Evolutionary conservation across 2,888 invertebrate genomes (phyloP), one percentile per base, ranked within the genome.

Genomic region (Aporophyla nigra): DNA sequence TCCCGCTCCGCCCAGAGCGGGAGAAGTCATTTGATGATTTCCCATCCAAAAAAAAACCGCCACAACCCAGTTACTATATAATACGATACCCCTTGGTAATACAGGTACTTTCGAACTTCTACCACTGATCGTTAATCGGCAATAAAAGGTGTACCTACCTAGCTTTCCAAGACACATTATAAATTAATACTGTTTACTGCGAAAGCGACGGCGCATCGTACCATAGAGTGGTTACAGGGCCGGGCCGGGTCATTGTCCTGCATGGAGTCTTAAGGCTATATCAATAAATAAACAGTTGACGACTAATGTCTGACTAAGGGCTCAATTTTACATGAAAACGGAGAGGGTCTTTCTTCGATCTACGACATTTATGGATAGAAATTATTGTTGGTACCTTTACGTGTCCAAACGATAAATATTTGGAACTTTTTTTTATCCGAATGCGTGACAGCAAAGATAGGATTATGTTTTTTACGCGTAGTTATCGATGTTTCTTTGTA

Each of bases 191-290:
- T 24, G 21, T 56, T 76, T 69, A n/a, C 63, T 51, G 72, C 56
- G 56, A 78, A 78, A 53, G 16, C 33, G 46, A 51, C 58, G 46
- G 56, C 58, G 63, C 56, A 33, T 27, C 63, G 63, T 33, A 58
- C 7, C 78, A 78, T 71, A 79, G 51, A 46, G 24, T 24, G 21
- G 46, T 46, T 46, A 27, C 1, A 80, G 56, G 63, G 33, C 53
- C 24, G 58, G 33, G 33, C 19, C 71, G 72, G 76, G 80, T 79
- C 77, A 79, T 58, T 72, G 63, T 54, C 71, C 77, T 79, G 56
- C 43, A 63, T 43, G 78, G 21, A 49, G 78, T 78, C 78, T 78
- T 76, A 53, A 71, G 79, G 79, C 24, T 58, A 21, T 43, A 63
- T 56, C 24, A 46, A 78, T 80, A 65, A 72, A 49, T 33, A 40